Evolutionary conservation across 2,797 vertebrate genomes (phyloP).

Genomic region (Gadopsis marmoratus): DNA sequence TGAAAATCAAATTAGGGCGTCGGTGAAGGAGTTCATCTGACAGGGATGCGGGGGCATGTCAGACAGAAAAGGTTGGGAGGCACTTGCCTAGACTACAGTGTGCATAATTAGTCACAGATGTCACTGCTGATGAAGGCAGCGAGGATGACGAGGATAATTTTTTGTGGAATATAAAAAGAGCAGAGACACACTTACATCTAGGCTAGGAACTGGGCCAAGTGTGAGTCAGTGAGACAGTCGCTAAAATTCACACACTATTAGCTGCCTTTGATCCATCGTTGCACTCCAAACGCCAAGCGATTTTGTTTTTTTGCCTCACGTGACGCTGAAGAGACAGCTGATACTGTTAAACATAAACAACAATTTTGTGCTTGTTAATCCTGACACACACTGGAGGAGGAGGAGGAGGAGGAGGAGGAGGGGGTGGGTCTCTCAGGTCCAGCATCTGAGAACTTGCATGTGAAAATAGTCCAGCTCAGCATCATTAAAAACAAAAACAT

Average conservation of each 20-base stretch:
- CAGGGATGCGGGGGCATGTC: not conserved
- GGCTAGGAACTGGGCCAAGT: slow-evolving; percentile 65
- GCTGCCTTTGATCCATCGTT: slow-evolving; percentile 41
- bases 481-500: slow-evolving; percentile 36
- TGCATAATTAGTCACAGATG: slow-evolving; percentile 51
- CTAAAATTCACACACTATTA: slow-evolving; percentile 54
- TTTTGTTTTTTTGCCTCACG: slow-evolving; percentile 19
- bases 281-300: not conserved
- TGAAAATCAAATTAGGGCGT: not conserved
- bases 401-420: not conserved
- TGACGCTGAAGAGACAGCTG: slow-evolving; percentile 25
- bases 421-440: slow-evolving; percentile 6
- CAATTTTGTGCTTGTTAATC: slow-evolving; percentile 36
- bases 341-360: slow-evolving; percentile 25
- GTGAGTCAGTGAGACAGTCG: slow-evolving; percentile 55
- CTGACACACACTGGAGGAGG: slow-evolving; percentile 6
- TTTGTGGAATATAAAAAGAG: slow-evolving; percentile 59
- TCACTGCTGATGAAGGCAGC: slow-evolving; percentile 36
- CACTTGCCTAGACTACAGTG: slow-evolving; percentile 18
- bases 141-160: slow-evolving; percentile 53
- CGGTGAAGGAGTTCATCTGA: not conserved
- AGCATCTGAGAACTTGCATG: not conserved
- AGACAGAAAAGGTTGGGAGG: slow-evolving; percentile 12
- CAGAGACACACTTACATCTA: slow-evolving; percentile 65
- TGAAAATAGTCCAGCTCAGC: slow-evolving; percentile 13